A percentile compares a stretch with the other conserved stretches of the same genome.
phyloP scores from a whole-genome alignment of 2,797 vertebrate genomes.

The Microctenopoma steveboyesi region DNA sequence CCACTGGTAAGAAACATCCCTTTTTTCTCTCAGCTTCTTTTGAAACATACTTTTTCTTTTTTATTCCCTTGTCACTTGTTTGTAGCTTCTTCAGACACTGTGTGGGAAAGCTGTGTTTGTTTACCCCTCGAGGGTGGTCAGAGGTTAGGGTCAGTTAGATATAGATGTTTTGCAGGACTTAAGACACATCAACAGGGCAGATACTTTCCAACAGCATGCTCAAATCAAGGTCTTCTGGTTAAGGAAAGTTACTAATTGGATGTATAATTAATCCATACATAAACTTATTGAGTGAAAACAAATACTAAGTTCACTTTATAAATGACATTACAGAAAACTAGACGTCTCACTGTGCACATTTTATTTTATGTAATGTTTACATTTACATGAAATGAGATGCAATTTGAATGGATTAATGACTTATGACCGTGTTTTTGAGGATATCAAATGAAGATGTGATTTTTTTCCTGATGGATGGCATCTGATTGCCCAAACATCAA shows the following conservation, averaged over 20 bases:
- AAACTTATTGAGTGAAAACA: too few species aligned
- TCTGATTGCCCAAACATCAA: too few species aligned
- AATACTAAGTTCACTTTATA: neutral
- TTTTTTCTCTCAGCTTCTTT: neutral
- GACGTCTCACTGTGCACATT: neutral
- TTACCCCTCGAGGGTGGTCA: conserved; percentile 25
- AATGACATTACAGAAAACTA: neutral
- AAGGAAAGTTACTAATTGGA: neutral
- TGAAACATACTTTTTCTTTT: neutral
- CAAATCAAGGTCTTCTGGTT: conserved; percentile 3
- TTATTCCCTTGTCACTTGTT: neutral
- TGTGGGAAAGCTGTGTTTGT: conserved; percentile 20
- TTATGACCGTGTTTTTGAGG: neutral
- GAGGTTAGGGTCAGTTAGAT: conserved; percentile 18
- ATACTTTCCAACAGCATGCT: neutral
- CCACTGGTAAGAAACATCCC: conserved; percentile 70
- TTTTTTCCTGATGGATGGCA: neutral
- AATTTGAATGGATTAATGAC: neutral
- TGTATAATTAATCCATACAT: neutral
- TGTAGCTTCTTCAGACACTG: conserved; percentile 6
- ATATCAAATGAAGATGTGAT: neutral
- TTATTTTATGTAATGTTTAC: neutral
- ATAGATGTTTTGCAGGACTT: neutral
- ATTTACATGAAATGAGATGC: neutral
- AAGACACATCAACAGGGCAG: neutral